These are phyloP conservation scores for Enteromius fasciolatus DNA, from an alignment of 2,797 vertebrate genomes.

Conservation along the genomic window DNA sequence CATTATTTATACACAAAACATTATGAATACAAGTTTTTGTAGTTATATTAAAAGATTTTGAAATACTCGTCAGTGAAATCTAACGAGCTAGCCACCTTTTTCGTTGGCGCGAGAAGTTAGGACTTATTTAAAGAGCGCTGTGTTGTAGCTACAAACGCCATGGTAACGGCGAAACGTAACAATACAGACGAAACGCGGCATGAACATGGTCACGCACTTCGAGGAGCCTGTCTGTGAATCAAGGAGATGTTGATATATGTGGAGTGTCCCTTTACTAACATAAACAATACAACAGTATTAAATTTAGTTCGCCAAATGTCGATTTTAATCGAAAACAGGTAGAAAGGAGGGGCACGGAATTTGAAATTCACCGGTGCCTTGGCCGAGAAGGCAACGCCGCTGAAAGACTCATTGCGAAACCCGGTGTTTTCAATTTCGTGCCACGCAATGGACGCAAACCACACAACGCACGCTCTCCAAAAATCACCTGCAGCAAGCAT, in stretches of 20 bases:
- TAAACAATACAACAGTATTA: neutral
- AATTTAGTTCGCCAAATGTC: neutral
- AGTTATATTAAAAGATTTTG: neutral
- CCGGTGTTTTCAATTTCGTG: constrained; percentile 34
- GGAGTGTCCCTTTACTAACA: neutral
- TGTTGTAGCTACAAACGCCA: constrained; percentile 60
- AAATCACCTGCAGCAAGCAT: constrained; percentile 16
- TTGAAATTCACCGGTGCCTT: constrained; percentile 73
- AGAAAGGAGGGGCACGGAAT: constrained; percentile 74
- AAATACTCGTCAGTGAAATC: neutral
- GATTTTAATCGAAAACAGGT: constrained; percentile 3
- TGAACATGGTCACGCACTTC: constrained; percentile 31
- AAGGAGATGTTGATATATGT: neutral
- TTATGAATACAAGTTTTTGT: constrained; percentile 18
- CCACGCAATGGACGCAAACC: constrained; percentile 61
- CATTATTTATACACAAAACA: constrained; percentile 59
- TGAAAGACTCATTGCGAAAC: constrained; percentile 71
- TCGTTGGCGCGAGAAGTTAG: neutral
- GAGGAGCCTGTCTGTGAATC: neutral
- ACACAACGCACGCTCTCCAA: neutral
- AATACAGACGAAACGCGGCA: constrained; percentile 43
- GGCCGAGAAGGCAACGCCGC: constrained; percentile 65
- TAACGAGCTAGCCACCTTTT: neutral
- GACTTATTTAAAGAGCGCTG: neutral
- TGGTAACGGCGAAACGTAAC: constrained; percentile 68